Evolutionary conservation across 2,797 vertebrate genomes (phyloP), one percentile per base, ranked within the genome.

Genomic region (Neoniphon sammara): DNA sequence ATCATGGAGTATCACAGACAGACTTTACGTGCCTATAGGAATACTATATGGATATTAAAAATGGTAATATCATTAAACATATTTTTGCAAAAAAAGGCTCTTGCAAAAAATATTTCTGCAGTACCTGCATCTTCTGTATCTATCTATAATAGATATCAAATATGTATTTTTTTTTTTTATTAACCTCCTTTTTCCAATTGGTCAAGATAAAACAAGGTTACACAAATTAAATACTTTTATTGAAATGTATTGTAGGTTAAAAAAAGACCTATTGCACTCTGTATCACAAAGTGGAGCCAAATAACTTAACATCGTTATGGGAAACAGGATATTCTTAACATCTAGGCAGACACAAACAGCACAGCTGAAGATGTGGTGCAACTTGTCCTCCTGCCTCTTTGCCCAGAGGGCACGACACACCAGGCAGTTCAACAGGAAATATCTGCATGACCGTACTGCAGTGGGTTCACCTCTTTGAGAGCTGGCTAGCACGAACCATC

Each of bases 251-350:
- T 59, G 8, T n/a, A 63, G 12, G 18, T 44, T 67, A 65, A 54
- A 71, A 49, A 30, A 27, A 63, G 75, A 72, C 57, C 10, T 42
- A 44, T 68, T 56, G 5, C 39, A 9, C 23, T 57, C 44, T 52
- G 52, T 34, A 63, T 60, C 17, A 62, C 44, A 82, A 73, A 76
- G 59, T 42, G 5, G 66, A 68, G 68, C 73, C 27, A 60, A 72
- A 78, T 86, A 80, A 84, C 9, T 73, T 78, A 77, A 61, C 36
- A 56, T 59, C 0, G 68, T 75, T 23, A 82, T 42, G n/a, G 47
- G 50, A 79, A 75, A 68, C 34, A 59, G 15, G 1, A 10, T 2
- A 25, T 68, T 57, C 18, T 62, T 25, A 15, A 47, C 8, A 62
- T 31, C 10, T 36, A 23, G 18, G 15, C 11, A 17, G 25, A 50